Base-by-base conservation (phyloP, 2,797 vertebrate genomes). In the Aratinga solstitialis region DNA sequence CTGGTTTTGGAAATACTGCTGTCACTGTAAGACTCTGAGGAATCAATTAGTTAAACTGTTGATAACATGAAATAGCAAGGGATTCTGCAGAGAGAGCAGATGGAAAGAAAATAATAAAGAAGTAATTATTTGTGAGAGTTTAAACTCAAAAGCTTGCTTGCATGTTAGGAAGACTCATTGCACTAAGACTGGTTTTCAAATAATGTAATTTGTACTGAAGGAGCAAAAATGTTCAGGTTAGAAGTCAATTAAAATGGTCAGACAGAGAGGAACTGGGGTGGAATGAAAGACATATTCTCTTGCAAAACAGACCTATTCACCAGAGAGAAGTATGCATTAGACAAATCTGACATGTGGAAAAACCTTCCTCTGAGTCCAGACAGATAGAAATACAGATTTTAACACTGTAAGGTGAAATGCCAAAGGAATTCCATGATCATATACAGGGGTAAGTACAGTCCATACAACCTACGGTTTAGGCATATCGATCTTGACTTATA, bases 11-110 rank as follows among this genome's bases (percentile, higher is more conserved):
- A 95, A 97, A 95, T 76, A 76, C n/a, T 79, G 81, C 93, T 95
- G 38, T 93, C 87, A 80, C 79, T 82, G 38, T 73, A 66, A 54
- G 82, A 36, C 96, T 94, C 97, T 48, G 48, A 79, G 95, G 96
- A 91, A 97, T 96, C 97, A 97, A 97, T 98, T 97, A 98, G 68
- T 47, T 74, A 74, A 95, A 88, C 93, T 96, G 89, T 92, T 96
- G 92, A 96, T 96, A 96, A 92, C 65, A 86, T 20, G 71, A 85
- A 89, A 81, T 50, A 94, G 48, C 96, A 96, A 96, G 95, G 83
- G 84, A 97, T 87, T 92, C 58, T 80, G 63, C 69, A 89, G 90
- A 96, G 89, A 91, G 42, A 94, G 48, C 87, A 91, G 66, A 95
- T 87, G 95, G 92, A 96, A 97, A 96, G 94, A 95, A 95, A 96